Percentiles rank a stretch among this genome's conserved stretches.
Evolutionary conservation across 2,113 vertebrate species (phyloP).

Genomic region (Datnioides undecimradiatus): DNA sequence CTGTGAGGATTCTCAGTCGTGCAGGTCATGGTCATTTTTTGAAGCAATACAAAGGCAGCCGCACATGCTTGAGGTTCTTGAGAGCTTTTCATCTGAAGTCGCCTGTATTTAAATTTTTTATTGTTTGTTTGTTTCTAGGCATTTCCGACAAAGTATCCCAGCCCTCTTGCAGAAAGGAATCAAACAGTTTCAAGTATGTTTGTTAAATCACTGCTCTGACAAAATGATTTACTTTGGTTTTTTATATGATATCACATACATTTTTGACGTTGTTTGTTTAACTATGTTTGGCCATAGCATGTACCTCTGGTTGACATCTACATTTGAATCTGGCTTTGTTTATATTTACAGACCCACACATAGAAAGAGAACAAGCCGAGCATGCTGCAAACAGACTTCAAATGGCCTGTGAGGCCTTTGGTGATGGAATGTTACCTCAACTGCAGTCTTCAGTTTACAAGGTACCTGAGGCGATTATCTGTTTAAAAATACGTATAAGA

Average conservation of each 20-base stretch:
- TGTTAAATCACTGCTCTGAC: conserved; percentile 1
- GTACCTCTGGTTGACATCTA: background rate
- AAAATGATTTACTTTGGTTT: background rate
- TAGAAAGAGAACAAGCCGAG: conserved; percentile 86
- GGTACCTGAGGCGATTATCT: conserved; percentile 62
- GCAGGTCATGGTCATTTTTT: too few species aligned
- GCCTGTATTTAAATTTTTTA: background rate
- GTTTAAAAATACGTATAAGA: background rate
- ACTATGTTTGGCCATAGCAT: background rate
- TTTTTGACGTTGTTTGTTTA: too few species aligned
- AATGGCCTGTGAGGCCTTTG: conserved; percentile 87
- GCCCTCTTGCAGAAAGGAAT: conserved; percentile 71
- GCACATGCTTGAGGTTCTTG: too few species aligned
- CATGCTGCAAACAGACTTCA: conserved; percentile 81
- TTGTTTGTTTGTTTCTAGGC: conserved; percentile 77
- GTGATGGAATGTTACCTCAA: conserved; percentile 85
- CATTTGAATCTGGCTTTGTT: background rate
- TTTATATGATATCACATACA: too few species aligned
- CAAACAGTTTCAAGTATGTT: conserved; percentile 76
- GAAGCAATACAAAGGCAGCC: too few species aligned
- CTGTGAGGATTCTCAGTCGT: too few species aligned
- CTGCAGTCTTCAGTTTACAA: conserved; percentile 91
- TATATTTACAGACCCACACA: conserved; percentile 79
- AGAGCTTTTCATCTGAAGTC: too few species aligned
- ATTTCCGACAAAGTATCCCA: conserved; percentile 82